These are phyloP conservation scores for Rafetus swinhoei DNA, from an alignment of 2,113 vertebrate genomes.

Conservation along the genomic window DNA sequence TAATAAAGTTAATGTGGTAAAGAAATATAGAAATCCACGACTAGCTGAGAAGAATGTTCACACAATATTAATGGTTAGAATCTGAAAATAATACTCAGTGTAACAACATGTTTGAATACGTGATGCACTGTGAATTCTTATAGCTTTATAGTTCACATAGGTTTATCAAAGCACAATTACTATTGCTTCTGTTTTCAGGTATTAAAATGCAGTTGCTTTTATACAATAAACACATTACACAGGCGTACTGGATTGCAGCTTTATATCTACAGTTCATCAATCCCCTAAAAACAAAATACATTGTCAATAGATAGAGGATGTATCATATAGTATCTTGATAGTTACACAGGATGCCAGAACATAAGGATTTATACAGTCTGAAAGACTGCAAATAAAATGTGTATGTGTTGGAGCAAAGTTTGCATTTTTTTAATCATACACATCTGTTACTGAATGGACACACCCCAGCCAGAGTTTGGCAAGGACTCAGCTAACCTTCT, in stretches of 20 bases:
- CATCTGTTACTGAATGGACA: rapidly evolving
- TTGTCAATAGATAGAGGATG: rapidly evolving
- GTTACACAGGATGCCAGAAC: rapidly evolving
- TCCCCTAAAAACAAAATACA: background rate
- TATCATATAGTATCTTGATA: rapidly evolving
- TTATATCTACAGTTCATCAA: rapidly evolving
- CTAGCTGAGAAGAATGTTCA: background rate
- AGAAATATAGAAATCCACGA: background rate
- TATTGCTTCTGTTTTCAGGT: background rate
- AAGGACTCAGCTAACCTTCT: rapidly evolving
- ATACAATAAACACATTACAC: background rate
- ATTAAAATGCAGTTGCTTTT: background rate
- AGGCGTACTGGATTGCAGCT: rapidly evolving
- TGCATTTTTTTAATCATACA: rapidly evolving
- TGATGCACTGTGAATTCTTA: background rate
- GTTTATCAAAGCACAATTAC: background rate
- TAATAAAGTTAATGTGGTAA: background rate
- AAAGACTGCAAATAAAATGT: rapidly evolving
- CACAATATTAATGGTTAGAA: background rate
- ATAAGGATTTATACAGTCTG: rapidly evolving
- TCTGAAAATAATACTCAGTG: background rate
- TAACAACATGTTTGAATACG: rapidly evolving
- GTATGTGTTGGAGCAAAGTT: rapidly evolving
- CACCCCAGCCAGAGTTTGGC: rapidly evolving
- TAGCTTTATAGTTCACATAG: background rate